A percentile compares a stretch with the other conserved stretches of the same genome.
phyloP scores from a whole-genome alignment of 2,888 invertebrate species.

The Chamaedrilus cognettii region DNA sequence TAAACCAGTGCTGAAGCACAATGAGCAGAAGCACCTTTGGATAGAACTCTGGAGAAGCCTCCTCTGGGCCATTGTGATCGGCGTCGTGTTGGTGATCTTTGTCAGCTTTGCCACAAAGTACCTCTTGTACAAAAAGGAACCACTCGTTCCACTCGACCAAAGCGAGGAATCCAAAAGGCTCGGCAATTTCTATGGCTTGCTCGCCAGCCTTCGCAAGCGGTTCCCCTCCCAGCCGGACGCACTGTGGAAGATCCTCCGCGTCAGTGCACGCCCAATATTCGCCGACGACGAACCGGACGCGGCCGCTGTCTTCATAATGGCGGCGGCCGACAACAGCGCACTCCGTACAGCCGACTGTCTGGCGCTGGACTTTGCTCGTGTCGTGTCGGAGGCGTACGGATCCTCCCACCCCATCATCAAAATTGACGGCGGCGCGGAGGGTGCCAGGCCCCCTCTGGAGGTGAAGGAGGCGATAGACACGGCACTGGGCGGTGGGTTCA shows the following conservation, averaged over 20 bases:
- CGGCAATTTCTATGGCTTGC: too few relatives aligned
- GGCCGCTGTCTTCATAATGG: constrained; percentile 9
- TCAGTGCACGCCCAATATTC: constrained; percentile 9
- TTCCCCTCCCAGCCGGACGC: constrained; percentile 2
- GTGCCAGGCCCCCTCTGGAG: not conserved
- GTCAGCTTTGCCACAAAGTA: too few relatives aligned
- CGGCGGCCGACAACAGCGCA: not conserved
- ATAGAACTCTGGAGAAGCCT: too few relatives aligned
- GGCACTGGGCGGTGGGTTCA: not conserved
- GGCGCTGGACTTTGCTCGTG: not conserved
- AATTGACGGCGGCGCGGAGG: not conserved
- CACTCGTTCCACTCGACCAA: too few relatives aligned
- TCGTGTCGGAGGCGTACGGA: constrained; percentile 3
- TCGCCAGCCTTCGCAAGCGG: too few relatives aligned
- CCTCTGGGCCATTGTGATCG: too few relatives aligned
- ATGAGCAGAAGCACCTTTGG: too few relatives aligned
- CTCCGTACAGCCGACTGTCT: not conserved
- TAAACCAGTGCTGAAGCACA: too few relatives aligned
- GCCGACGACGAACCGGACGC: not conserved
- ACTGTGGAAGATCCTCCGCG: constrained; percentile 9
- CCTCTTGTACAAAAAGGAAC: too few relatives aligned
- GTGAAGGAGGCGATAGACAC: constrained; percentile 4
- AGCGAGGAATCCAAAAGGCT: too few relatives aligned
- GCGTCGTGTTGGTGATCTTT: too few relatives aligned
- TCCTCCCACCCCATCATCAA: not conserved